A percentile compares a stretch with the other conserved stretches of the same genome.
These are phyloP conservation scores for Melanerpes formicivorus DNA, from an alignment of 2,113 vertebrate genomes.

Conservation along the genomic window DNA sequence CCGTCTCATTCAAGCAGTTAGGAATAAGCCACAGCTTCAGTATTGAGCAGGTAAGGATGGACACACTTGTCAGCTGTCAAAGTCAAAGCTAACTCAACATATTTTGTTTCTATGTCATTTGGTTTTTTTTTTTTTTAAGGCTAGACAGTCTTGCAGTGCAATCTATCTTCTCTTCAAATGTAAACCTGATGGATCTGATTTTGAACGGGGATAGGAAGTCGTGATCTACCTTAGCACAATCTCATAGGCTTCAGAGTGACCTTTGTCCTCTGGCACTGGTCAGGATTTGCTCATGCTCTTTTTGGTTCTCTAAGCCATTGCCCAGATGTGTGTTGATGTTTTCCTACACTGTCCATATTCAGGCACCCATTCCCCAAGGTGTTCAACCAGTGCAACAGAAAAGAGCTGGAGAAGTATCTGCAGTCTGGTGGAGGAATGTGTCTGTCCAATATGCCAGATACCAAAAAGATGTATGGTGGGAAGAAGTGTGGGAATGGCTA, in stretches of 20 bases:
- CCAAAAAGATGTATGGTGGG: conserved; percentile 88
- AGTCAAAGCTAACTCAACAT: background rate
- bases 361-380: conserved; percentile 93
- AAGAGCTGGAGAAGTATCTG: conserved; percentile 89
- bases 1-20: background rate
- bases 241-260: background rate
- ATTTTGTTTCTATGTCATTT: background rate
- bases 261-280: background rate
- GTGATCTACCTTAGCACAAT: background rate
- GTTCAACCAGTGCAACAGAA: conserved; percentile 90
- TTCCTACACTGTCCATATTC: background rate
- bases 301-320: background rate
- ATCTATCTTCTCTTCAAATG: background rate
- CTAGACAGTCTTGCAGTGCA: background rate
- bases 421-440: conserved; percentile 95
- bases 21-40: background rate
- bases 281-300: background rate
- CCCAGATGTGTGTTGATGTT: background rate
- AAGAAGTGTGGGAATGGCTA: conserved; percentile 95
- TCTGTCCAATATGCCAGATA: conserved; percentile 94
- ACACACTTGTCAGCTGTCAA: background rate
- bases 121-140: background rate
- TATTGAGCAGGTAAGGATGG: background rate
- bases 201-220: background rate
- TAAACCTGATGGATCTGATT: background rate